Evolutionary conservation across 1,140 invertebrate species (phyloP).

Genomic region (Heliothis virescens): DNA sequence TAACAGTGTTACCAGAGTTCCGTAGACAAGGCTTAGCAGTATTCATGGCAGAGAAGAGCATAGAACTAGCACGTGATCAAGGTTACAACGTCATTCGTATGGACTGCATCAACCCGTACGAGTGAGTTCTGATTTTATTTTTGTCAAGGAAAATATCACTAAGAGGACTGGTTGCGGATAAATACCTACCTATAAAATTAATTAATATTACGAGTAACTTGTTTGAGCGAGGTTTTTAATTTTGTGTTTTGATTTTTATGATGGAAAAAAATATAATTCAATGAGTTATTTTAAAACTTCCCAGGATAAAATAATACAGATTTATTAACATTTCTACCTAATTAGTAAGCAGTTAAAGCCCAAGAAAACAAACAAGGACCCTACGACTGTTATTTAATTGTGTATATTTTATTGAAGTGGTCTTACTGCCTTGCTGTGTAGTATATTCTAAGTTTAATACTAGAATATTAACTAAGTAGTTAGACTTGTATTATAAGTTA

Average conservation of each 20-base stretch:
- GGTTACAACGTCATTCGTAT: slow-evolving; percentile 73
- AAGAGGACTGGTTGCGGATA: no score
- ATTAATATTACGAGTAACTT: not conserved
- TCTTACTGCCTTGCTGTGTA: not conserved
- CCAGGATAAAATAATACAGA: no score
- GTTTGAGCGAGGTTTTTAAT: not conserved
- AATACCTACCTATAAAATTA: no score
- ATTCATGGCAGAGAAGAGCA: slow-evolving; percentile 65
- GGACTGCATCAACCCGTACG: slow-evolving; percentile 77
- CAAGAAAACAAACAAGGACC: no score
- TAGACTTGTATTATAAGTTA: no score
- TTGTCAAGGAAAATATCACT: no score
- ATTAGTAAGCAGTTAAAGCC: no score
- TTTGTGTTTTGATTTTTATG: not conserved
- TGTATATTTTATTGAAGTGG: not conserved
- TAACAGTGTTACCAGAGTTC: slow-evolving; percentile 73
- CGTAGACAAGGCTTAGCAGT: slow-evolving; percentile 70
- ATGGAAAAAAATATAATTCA: no score
- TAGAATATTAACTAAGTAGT: no score
- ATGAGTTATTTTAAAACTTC: no score
- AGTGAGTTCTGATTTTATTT: slow-evolving; percentile 62
- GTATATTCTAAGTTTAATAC: not conserved
- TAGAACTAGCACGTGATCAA: slow-evolving; percentile 62
- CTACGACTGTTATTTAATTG: no score
- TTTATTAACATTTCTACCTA: no score